These are phyloP conservation scores for Ceratina japonica DNA, from an alignment of 1,140 invertebrate genomes.

Conservation along the genomic window DNA sequence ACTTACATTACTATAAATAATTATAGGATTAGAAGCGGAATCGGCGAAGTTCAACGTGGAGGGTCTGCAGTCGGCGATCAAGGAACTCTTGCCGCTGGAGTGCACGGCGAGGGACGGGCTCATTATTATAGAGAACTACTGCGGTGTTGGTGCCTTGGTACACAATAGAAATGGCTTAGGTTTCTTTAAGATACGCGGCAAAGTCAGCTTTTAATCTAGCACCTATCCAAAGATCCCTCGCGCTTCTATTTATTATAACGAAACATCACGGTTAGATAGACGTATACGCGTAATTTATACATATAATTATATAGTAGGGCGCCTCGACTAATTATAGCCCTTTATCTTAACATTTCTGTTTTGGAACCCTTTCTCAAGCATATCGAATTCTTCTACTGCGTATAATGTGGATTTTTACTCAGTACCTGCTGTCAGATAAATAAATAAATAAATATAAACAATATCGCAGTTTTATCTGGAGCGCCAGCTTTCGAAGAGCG, in stretches of 20 bases:
- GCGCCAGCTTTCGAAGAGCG: no score
- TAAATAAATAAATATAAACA: not conserved
- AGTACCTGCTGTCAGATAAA: conserved; percentile 16
- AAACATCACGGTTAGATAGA: conserved; percentile 14
- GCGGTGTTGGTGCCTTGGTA: conserved; percentile 88
- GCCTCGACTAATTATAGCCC: not conserved
- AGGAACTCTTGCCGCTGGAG: conserved; percentile 60
- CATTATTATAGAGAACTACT: conserved; percentile 89
- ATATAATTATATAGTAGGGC: conserved; percentile 1
- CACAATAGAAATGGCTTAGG: conserved; percentile 91
- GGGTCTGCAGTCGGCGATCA: conserved; percentile 78
- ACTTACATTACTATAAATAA: no score
- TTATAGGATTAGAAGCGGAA: conserved; percentile 69
- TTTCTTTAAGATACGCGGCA: conserved; percentile 91
- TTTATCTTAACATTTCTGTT: not conserved
- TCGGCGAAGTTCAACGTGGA: conserved; percentile 81
- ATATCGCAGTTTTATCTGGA: no score
- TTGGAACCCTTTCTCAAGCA: not conserved
- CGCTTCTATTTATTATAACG: conserved; percentile 17
- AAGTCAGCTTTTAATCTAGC: conserved; percentile 87
- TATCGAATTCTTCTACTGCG: conserved; percentile 2
- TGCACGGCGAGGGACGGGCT: conserved; percentile 80
- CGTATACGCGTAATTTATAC: conserved; percentile 19
- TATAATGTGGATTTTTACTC: conserved; percentile 28
- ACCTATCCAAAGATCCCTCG: not conserved